A percentile compares a stretch with the other conserved stretches of the same genome.
These are phyloP conservation scores for Meloidogyne floridensis DNA, from an alignment of 1,140 invertebrate genomes.

Conservation along the genomic window DNA sequence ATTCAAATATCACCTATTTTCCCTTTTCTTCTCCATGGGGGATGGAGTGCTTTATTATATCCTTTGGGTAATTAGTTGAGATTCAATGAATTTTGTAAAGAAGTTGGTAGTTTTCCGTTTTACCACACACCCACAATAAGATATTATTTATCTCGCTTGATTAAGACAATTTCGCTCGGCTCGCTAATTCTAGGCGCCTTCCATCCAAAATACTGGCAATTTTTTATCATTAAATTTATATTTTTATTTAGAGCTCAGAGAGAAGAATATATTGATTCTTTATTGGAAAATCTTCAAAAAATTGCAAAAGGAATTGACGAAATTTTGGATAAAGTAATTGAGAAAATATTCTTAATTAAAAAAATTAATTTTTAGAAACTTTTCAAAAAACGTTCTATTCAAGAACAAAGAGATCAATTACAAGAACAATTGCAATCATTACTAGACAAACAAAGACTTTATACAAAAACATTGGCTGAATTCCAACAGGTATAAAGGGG, in stretches of 20 bases:
- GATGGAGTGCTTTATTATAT: too few relatives aligned
- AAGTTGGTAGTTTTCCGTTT: too few relatives aligned
- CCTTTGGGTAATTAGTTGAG: too few relatives aligned
- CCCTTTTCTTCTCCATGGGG: too few relatives aligned
- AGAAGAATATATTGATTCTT: conserved; percentile 57
- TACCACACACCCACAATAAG: too few relatives aligned
- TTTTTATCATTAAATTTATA: not conserved
- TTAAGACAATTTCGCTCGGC: too few relatives aligned
- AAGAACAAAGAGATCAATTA: conserved; percentile 38
- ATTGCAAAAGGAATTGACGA: conserved; percentile 65
- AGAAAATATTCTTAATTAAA: not conserved
- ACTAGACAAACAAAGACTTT: conserved; percentile 42
- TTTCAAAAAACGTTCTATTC: conserved; percentile 32
- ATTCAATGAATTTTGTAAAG: too few relatives aligned
- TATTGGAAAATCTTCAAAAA: conserved; percentile 64
- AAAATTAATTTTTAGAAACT: conserved; percentile 30
- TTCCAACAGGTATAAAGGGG: conserved; percentile 30
- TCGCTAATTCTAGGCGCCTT: too few relatives aligned
- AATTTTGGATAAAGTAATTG: conserved; percentile 46
- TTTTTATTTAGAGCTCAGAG: conserved; percentile 46
- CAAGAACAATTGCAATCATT: conserved; percentile 34
- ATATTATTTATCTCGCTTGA: too few relatives aligned
- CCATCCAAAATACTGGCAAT: too few relatives aligned
- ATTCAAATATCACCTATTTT: too few relatives aligned
- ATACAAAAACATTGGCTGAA: conserved; percentile 40